A percentile compares a stretch with the other conserved stretches of the same genome.
Conservation (phyloP, 2,797 vertebrate genomes). For the Sphenodon punctatus region DNA sequence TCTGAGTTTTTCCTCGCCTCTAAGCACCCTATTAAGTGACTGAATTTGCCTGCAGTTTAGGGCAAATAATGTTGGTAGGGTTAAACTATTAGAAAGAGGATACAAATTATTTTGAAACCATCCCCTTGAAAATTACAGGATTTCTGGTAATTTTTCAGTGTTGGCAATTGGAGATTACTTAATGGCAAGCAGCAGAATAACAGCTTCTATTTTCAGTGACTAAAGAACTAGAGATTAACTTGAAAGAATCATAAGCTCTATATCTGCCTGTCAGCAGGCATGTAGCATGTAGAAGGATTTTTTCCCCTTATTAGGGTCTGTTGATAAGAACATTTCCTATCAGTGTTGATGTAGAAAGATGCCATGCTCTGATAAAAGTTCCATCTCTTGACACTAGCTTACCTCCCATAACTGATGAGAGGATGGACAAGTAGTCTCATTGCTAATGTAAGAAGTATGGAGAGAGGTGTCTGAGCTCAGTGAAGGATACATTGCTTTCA, state of each 20-base stretch:
- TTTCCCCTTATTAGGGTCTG: conserved; percentile 10
- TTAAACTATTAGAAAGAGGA: background rate
- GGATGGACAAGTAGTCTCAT: conserved; percentile 8
- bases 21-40: background rate
- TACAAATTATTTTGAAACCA: background rate
- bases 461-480: conserved; percentile 20
- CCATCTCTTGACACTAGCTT: background rate
- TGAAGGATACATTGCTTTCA: background rate
- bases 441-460: conserved; percentile 20
- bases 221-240: background rate
- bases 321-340: conserved; percentile 12
- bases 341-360: conserved; percentile 18
- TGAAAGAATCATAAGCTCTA: background rate
- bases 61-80: background rate
- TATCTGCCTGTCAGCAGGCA: background rate
- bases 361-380: background rate
- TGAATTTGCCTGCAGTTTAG: background rate
- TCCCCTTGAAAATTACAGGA: background rate
- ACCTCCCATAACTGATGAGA: conserved; percentile 27
- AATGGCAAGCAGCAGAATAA: background rate
- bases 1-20: background rate
- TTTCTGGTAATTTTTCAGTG: background rate
- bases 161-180: background rate
- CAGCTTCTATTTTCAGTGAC: background rate
- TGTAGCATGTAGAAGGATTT: background rate